Base-by-base conservation (phyloP, 2,113 vertebrate species). In the Pollimyrus isidori region DNA sequence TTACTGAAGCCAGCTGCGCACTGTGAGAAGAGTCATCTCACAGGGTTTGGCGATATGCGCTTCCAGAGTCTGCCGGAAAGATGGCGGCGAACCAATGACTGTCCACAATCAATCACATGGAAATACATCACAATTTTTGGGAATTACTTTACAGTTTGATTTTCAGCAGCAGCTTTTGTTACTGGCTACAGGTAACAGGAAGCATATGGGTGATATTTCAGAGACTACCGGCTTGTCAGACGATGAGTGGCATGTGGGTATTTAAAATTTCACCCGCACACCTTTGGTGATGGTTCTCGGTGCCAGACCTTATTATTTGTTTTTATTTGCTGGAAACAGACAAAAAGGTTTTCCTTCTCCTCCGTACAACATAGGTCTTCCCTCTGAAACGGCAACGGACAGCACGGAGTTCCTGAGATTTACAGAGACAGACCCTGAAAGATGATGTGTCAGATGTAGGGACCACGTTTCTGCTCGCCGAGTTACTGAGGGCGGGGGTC, bases 341-440 rank as follows among this genome's bases (percentile, higher is more conserved):
- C 39, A 65, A 87, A 39, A 45, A 52, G 35, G 49, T 87, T 87
- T 45, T 62, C 39, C 26, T 42, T 30, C 35, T 21, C 35, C 21
- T 45, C n/a, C 23, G 19, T 53, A 35, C 23, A 65, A 62, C 4
- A 30, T 5, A 86, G 49, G 58, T 50, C 84, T 9, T 50, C 58
- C 56, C 46, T 86, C 89, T 46, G 62, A 30, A 89, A 46, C 39
- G 3, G 21, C 19, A 4, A 30, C 58, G 3, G 19, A 89, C 17
- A 30, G 58, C 85, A 19, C 30, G 86, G 39, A 87, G 85, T 89
- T 89, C 89, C 89, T 89, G 89, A 89, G 85, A 80, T 89, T 86
- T 19, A 86, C 10, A 87, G 58, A 89, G 30, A 84, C 62, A 46
- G 23, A 84, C 88, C 88, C 88, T 89, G 88, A 89, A 83, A 58